Conservation (phyloP, 2,113 vertebrate genomes). For the Phalacrocorax carbo region DNA sequence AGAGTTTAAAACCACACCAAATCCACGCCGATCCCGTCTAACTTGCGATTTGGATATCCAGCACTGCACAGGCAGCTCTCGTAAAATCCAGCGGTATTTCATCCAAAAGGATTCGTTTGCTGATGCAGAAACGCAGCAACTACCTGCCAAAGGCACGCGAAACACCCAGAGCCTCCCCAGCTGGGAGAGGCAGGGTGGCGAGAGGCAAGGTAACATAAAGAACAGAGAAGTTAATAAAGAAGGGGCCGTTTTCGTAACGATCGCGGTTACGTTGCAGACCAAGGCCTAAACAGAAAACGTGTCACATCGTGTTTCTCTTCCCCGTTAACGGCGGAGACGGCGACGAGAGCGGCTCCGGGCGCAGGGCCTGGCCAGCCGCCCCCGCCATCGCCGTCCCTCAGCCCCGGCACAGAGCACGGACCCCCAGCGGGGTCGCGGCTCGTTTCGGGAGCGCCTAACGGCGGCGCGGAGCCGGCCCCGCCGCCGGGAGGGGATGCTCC, state of each 20-base stretch:
- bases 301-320: not conserved
- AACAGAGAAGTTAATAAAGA: not conserved
- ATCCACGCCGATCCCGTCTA: accelerated
- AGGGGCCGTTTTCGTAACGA: accelerated
- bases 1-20: not conserved
- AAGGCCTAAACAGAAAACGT: conserved; percentile 7
- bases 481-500: too few relatives aligned
- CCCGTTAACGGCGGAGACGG: not conserved
- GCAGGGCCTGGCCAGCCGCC: not conserved
- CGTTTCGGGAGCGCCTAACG: not conserved
- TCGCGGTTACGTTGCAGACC: not conserved
- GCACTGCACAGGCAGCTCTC: not conserved
- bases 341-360: not conserved
- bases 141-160: not conserved
- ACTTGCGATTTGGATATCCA: not conserved
- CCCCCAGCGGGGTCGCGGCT: not conserved
- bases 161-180: accelerated
- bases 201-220: accelerated
- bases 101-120: accelerated
- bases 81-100: not conserved
- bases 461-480: too few relatives aligned
- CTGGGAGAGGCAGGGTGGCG: not conserved
- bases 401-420: not conserved
- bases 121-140: not conserved
- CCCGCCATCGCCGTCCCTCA: not conserved